These are phyloP conservation scores for Zeus faber DNA, from an alignment of 2,113 vertebrate species.

Conservation along the genomic window DNA sequence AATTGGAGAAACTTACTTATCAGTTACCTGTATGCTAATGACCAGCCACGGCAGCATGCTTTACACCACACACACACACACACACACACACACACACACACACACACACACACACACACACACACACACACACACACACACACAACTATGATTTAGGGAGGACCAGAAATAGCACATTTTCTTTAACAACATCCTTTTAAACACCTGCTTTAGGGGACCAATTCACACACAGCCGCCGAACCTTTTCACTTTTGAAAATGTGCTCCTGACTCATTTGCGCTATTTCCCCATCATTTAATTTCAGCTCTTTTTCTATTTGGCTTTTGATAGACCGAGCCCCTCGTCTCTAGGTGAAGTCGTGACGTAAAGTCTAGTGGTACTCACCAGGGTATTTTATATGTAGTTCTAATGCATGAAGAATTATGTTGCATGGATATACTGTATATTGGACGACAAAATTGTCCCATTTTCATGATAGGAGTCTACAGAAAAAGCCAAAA, in stretches of 20 bases:
- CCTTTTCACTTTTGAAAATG: slow-evolving; percentile 8
- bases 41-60: slow-evolving; percentile 7
- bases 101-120: not conserved
- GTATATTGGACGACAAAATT: too few species aligned
- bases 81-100: not conserved
- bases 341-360: too few species aligned
- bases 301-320: too few species aligned
- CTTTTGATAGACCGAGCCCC: too few species aligned
- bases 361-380: too few species aligned
- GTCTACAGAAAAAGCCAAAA: too few species aligned
- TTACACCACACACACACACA: not conserved
- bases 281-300: too few species aligned
- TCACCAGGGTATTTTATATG: too few species aligned
- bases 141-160: slow-evolving; percentile 19
- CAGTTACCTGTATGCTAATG: slow-evolving; percentile 20
- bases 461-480: too few species aligned
- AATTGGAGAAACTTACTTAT: slow-evolving; percentile 9
- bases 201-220: slow-evolving; percentile 38
- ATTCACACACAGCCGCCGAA: not conserved
- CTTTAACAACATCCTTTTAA: slow-evolving; percentile 44
- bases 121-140: not conserved
- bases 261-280: not conserved
- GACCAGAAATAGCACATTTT: slow-evolving; percentile 4
- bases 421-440: too few species aligned
- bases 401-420: too few species aligned